phyloP scores from a whole-genome alignment of 2,888 invertebrate genomes.

The Rotaria sp. region DNA sequence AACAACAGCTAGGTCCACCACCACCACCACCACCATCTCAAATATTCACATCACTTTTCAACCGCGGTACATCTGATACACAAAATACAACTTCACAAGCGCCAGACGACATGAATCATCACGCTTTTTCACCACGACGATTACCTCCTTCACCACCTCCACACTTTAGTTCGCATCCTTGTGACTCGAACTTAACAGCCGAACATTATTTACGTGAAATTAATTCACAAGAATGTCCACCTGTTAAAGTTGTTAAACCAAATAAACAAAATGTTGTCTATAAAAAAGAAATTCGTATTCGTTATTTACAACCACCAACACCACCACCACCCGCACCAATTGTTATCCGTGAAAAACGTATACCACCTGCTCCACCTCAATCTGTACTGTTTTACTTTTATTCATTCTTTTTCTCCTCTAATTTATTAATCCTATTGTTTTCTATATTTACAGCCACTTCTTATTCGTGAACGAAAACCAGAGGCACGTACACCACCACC shows the following conservation, averaged over 20 bases:
- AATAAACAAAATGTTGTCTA: background rate
- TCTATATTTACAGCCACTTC: background rate
- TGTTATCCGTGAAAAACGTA: slow-evolving; percentile 16
- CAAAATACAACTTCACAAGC: background rate
- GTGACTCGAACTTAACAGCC: background rate
- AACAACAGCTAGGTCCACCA: background rate
- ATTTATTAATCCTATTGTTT: background rate
- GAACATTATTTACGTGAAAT: background rate
- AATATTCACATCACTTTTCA: background rate
- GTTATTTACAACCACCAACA: slow-evolving; percentile 26
- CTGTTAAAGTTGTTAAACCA: slow-evolving; percentile 21
- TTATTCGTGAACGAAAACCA: slow-evolving; percentile 21
- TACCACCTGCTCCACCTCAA: background rate
- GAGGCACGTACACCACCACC: slow-evolving; percentile 20
- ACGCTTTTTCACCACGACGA: background rate
- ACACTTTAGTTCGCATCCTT: background rate
- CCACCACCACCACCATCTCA: background rate
- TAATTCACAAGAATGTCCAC: background rate
- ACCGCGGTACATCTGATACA: background rate
- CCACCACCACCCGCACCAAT: slow-evolving; percentile 18
- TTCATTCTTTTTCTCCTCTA: background rate
- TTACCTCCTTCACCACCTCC: background rate
- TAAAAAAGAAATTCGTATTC: slow-evolving; percentile 20
- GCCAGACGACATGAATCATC: background rate
- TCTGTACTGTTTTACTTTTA: background rate